These are phyloP conservation scores for Pteromalus puparum DNA, from an alignment of 1,140 invertebrate species.

Conservation along the genomic window DNA sequence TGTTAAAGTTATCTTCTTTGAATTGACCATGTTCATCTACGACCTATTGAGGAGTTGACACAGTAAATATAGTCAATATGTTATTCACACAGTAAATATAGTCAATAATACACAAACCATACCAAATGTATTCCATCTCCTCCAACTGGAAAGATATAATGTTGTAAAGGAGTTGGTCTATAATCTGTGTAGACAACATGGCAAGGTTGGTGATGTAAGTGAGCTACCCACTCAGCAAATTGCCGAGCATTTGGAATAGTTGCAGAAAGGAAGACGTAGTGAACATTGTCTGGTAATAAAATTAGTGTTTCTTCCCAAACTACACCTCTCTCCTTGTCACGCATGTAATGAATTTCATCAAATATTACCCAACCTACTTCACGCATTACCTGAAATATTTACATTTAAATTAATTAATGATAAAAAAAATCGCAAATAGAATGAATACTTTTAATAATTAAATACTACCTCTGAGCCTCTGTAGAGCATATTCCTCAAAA, in stretches of 20 bases:
- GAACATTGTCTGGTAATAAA: slow-evolving; percentile 97
- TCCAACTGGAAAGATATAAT: slow-evolving; percentile 97
- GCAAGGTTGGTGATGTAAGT: slow-evolving; percentile 97
- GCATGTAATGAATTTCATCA: slow-evolving; percentile 99
- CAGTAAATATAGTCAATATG: too few species aligned
- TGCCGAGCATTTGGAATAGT: slow-evolving; percentile 99
- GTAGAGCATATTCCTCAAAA: slow-evolving; percentile 99
- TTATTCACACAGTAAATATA: not conserved
- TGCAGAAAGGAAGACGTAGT: slow-evolving; percentile 99
- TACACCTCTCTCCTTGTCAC: slow-evolving; percentile 98
- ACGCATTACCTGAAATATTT: slow-evolving; percentile 83
- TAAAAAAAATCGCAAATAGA: not conserved
- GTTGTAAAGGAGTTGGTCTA: slow-evolving; percentile 96
- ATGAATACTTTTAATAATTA: not conserved
- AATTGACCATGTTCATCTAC: slow-evolving; percentile 85
- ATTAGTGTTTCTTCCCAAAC: slow-evolving; percentile 99
- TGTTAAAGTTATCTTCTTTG: slow-evolving; percentile 97
- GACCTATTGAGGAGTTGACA: slow-evolving; percentile 61
- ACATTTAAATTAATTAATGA: slow-evolving; percentile 4
- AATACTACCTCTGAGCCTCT: slow-evolving; percentile 90
- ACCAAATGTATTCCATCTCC: slow-evolving; percentile 96
- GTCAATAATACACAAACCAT: slow-evolving; percentile 32
- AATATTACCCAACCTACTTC: slow-evolving; percentile 99
- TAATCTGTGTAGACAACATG: slow-evolving; percentile 99
- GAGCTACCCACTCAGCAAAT: slow-evolving; percentile 99